Conservation (phyloP, 2,113 vertebrate genomes). For the Xiphophorus couchianus region DNA sequence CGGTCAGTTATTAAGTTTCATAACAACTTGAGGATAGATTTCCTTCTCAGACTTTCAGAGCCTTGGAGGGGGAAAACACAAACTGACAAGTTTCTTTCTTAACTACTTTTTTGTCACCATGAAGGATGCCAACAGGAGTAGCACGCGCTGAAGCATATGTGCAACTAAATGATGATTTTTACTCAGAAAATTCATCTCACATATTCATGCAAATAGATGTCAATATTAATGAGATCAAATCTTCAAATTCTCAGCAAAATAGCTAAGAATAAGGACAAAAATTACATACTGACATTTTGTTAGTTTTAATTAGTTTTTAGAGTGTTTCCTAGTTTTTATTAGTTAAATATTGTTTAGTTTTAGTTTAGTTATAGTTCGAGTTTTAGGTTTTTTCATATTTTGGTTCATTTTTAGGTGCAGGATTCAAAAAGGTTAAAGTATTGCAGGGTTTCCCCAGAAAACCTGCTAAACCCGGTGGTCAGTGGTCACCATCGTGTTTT, state of each 20-base stretch:
- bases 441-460: no score
- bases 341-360: no score
- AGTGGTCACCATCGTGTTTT: no score
- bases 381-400: no score
- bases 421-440: no score
- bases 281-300: background rate
- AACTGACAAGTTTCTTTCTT: conserved; percentile 41
- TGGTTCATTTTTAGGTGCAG: no score
- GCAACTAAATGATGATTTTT: conserved; percentile 26
- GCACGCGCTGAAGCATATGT: conserved; percentile 43
- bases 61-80: conserved; percentile 43
- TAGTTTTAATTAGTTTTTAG: no score
- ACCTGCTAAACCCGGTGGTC: no score
- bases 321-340: no score
- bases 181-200: conserved; percentile 9
- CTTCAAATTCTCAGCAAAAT: conserved; percentile 7
- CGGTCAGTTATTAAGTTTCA: conserved; percentile 73
- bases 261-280: conserved; percentile 11
- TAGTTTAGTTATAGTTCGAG: no score
- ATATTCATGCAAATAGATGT: conserved; percentile 2
- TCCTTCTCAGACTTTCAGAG: conserved; percentile 57
- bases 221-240: conserved; percentile 10
- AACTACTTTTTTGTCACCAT: conserved; percentile 36
- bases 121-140: conserved; percentile 36
- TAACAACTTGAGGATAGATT: conserved; percentile 72